Evolutionary conservation across 2,888 invertebrate species (phyloP).

Genomic region (Ochropacha duplaris): DNA sequence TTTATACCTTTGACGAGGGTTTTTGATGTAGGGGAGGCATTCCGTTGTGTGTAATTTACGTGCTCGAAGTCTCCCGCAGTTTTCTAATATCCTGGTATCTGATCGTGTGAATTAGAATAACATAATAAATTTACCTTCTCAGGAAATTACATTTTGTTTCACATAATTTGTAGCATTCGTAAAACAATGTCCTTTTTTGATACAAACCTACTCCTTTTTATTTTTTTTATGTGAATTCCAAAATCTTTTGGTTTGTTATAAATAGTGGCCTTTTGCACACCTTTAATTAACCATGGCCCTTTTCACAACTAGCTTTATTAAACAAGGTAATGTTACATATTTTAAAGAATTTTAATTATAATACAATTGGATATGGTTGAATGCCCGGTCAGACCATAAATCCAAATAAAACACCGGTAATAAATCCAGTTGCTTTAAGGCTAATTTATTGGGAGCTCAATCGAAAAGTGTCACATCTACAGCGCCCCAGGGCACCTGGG

Average conservation of each 20-base stretch:
- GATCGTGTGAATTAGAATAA: conserved; percentile 29
- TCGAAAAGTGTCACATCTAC: conserved; percentile 2
- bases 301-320: too few relatives aligned
- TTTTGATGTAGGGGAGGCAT: conserved; percentile 57
- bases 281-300: too few relatives aligned
- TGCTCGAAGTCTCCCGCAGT: conserved; percentile 29
- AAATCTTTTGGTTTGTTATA: neutral
- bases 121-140: conserved; percentile 10
- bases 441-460: conserved; percentile 2
- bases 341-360: neutral
- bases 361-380: neutral
- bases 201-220: too few relatives aligned
- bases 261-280: too few relatives aligned
- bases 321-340: too few relatives aligned
- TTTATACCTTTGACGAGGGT: conserved; percentile 65
- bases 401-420: conserved; percentile 4
- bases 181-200: too few relatives aligned
- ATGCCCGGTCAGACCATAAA: neutral
- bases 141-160: conserved; percentile 13
- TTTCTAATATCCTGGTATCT: conserved; percentile 48
- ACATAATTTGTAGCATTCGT: neutral
- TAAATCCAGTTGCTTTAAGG: conserved; percentile 4
- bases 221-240: neutral
- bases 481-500: conserved; percentile 10
- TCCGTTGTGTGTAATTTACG: conserved; percentile 56